These are phyloP conservation scores for Odontocolon sp. DNA, from an alignment of 2,888 invertebrate genomes.

Conservation along the genomic window DNA sequence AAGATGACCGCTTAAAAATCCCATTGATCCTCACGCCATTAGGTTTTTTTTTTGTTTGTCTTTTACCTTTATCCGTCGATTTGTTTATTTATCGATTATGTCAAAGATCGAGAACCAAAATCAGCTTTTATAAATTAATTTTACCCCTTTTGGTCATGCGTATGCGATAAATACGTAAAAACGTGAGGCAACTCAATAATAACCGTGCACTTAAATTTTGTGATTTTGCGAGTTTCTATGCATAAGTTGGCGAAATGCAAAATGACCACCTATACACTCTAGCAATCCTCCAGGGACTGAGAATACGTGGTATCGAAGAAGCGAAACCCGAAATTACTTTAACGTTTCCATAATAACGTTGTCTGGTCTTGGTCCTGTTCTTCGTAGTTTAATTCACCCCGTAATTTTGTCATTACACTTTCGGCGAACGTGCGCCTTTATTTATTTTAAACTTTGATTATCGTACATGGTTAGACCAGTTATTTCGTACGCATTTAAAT, in stretches of 20 bases:
- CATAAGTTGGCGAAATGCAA: slow-evolving; percentile 19
- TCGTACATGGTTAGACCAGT: slow-evolving; percentile 60
- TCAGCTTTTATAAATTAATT: no score
- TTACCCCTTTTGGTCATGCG: slow-evolving; percentile 20
- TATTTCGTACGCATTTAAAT: slow-evolving; percentile 72
- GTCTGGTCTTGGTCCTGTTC: slow-evolving; percentile 48
- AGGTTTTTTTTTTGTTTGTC: neutral
- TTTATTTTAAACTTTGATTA: slow-evolving; percentile 67
- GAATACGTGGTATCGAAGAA: slow-evolving; percentile 54
- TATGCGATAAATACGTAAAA: slow-evolving; percentile 2
- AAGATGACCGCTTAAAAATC: slow-evolving; percentile 48
- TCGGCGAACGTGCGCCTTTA: slow-evolving; percentile 67
- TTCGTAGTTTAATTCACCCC: slow-evolving; percentile 66
- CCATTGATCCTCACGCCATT: slow-evolving; percentile 19
- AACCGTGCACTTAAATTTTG: slow-evolving; percentile 11
- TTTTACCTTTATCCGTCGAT: neutral
- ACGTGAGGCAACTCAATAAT: neutral
- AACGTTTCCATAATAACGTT: slow-evolving; percentile 67
- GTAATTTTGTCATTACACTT: slow-evolving; percentile 72
- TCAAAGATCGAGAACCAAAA: no score
- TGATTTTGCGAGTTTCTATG: slow-evolving; percentile 40
- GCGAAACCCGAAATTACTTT: slow-evolving; percentile 64
- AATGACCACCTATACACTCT: slow-evolving; percentile 49
- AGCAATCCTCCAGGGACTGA: neutral
- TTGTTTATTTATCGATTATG: no score